Conservation (phyloP, 2,888 invertebrate species). For the Isoperla grammatica region DNA sequence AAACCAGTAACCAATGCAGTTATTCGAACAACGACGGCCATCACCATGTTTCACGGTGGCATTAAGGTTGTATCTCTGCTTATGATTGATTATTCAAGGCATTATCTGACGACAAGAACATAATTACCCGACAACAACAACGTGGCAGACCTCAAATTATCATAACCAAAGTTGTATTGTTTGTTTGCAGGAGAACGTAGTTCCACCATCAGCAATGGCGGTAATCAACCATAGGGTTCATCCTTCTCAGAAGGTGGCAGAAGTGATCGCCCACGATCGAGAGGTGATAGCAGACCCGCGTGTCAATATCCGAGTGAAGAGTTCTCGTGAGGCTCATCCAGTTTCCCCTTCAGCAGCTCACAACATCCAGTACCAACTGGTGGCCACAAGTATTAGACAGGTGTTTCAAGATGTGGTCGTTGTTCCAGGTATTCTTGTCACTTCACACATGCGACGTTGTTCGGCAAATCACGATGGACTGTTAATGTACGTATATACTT, state of each 20-base stretch:
- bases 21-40: constrained; percentile 47
- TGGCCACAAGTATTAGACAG: constrained; percentile 43
- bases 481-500: constrained; percentile 11
- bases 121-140: too few species aligned
- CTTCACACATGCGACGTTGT: too few species aligned
- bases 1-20: constrained; percentile 42
- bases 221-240: constrained; percentile 47
- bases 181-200: constrained; percentile 42
- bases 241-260: constrained; percentile 43
- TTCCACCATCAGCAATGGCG: constrained; percentile 44
- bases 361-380: constrained; percentile 42
- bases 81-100: too few species aligned
- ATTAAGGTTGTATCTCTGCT: constrained; percentile 40
- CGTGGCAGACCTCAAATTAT: too few species aligned
- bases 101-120: too few species aligned
- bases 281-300: constrained; percentile 39
- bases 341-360: constrained; percentile 42
- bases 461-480: too few species aligned
- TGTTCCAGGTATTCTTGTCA: constrained; percentile 40
- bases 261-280: constrained; percentile 39
- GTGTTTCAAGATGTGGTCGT: constrained; percentile 42
- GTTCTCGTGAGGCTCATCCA: constrained; percentile 40
- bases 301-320: constrained; percentile 37
- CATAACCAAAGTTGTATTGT: not conserved
- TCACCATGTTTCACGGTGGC: constrained; percentile 47